Base-by-base conservation (phyloP, 2,113 vertebrate genomes). In the Gopherus flavomarginatus region DNA sequence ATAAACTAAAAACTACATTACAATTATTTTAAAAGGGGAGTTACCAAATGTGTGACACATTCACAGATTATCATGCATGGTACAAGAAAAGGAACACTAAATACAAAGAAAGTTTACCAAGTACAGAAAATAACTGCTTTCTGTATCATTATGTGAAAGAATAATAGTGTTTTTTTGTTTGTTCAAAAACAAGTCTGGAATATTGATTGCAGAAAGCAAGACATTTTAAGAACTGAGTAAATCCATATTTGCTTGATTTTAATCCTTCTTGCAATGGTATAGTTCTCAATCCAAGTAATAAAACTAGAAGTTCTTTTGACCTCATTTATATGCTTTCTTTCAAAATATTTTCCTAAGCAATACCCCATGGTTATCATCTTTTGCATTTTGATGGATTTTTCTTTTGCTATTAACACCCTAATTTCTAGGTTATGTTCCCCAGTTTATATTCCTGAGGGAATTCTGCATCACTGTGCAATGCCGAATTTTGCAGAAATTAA, bases 61-160 rank as follows among this genome's bases (percentile, higher is more conserved):
- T 2, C 52, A 3, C 8, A n/a, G 57, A 0, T 0, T n/a, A 31
- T 44, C 83, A 4, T 3, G 14, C 12, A 26, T 78, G 11, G 4
- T 78, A 78, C 21, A 27, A 24, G 42, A 47, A 44, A 78, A 78
- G 75, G 26, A 78, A 44, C 27, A 47, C 13, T 78, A 44, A 78
- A 47, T 78, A 78, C 35, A 21, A 72, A 38, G 17, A 47, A 78
- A 47, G 22, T 47, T 47, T 78, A 47, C 26, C 42, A 29, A 24
- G 44, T 27, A 78, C 42, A 47, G 75, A 29, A 78, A 78, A 44
- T 44, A 27, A 44, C 22, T 77, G 42, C 75, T 47, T 29, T 14
- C 26, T 47, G 42, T 47, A 47, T 47, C 65, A 72, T 35, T 24
- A 77, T 77, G 44, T 47, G 26, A 78, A 47, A 47, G 42, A 78